Percentiles rank a stretch among this genome's conserved stretches.
Evolutionary conservation across 2,797 vertebrate genomes (phyloP).

Genomic region (Pitangus sulphuratus): DNA sequence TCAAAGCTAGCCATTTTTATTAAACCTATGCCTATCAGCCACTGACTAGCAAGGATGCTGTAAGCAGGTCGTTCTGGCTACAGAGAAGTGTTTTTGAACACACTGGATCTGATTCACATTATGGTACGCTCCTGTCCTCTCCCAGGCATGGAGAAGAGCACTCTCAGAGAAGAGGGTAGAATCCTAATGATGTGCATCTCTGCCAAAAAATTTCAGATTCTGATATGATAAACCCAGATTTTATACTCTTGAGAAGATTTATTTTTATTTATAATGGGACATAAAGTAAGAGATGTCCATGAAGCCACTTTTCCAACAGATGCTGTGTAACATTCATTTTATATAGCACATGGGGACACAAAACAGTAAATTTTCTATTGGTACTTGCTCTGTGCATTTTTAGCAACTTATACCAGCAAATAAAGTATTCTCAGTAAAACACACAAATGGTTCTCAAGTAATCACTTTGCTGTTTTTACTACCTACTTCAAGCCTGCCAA

Average conservation of each 20-base stretch:
- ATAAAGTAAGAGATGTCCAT: slow-evolving; percentile 81
- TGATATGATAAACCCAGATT: slow-evolving; percentile 80
- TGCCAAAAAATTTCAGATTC: slow-evolving; percentile 80
- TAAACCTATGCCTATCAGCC: slow-evolving; percentile 79
- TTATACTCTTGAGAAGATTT: slow-evolving; percentile 87
- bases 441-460: slow-evolving; percentile 82
- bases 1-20: slow-evolving; percentile 84
- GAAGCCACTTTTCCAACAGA: slow-evolving; percentile 85
- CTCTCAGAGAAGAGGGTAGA: slow-evolving; percentile 70
- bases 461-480: slow-evolving; percentile 84
- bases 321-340: slow-evolving; percentile 83
- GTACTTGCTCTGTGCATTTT: slow-evolving; percentile 87
- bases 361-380: slow-evolving; percentile 82
- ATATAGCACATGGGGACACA: slow-evolving; percentile 82
- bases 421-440: slow-evolving; percentile 85
- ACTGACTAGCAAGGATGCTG: slow-evolving; percentile 71
- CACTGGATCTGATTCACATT: slow-evolving; percentile 83
- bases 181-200: slow-evolving; percentile 78
- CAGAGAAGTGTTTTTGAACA: slow-evolving; percentile 80
- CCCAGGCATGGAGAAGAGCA: slow-evolving; percentile 72
- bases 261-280: slow-evolving; percentile 87
- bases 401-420: slow-evolving; percentile 87
- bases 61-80: slow-evolving; percentile 77
- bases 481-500: slow-evolving; percentile 80
- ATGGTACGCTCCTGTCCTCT: slow-evolving; percentile 76